Evolutionary conservation across 23 tunicate species (phyloP), one percentile per base, ranked within the genome.

Genomic region (Ascidia mentula): DNA sequence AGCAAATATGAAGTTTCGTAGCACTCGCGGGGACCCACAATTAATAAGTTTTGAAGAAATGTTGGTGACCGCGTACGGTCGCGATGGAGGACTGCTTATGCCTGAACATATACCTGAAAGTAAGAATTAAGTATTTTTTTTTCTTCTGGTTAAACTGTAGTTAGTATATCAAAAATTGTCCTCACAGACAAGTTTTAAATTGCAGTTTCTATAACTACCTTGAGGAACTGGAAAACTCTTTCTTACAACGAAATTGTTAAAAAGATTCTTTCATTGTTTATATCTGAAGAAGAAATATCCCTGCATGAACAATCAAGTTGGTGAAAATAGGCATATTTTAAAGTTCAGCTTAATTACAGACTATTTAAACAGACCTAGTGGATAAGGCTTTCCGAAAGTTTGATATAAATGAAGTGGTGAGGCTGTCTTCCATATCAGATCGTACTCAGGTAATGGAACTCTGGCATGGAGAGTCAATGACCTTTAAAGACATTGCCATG

Each of bases 401-500:
- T 65, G 91, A 91, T 45, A 82, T 77, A 17, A 60, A 60, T 13
- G 86, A 91, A 18, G 91, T 91, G 34, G 84, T 91, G 0, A 45
- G 61, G 37, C 38, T 86, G 65, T 32, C 53, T 34, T 13, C 69
- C 6, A 61, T 91, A 31, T 80, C 70, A 37, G 80, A 86, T 72
- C 85, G 76, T 13, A 40, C 86, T 5, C 77, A 91, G 26, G 73
- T 91, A 17, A 31, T 85, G 86, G 97, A 91, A 39, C 69, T 91
- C 35, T 86, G 90, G 87, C 97, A 91, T 65, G 97, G 97, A 30
- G 88, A 84, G 26, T 86, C 90, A 22, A 28, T 91, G 72, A 91
- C 97, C 20, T 91, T 91, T 74, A 91, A 91, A 72, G 97, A 91
- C 37, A 69, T 91, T 32, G 97, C 97, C 0, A 91, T 91, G 97